Evolutionary conservation across 1,140 invertebrate genomes (phyloP).

Genomic region (Eufriesea mexicana): DNA sequence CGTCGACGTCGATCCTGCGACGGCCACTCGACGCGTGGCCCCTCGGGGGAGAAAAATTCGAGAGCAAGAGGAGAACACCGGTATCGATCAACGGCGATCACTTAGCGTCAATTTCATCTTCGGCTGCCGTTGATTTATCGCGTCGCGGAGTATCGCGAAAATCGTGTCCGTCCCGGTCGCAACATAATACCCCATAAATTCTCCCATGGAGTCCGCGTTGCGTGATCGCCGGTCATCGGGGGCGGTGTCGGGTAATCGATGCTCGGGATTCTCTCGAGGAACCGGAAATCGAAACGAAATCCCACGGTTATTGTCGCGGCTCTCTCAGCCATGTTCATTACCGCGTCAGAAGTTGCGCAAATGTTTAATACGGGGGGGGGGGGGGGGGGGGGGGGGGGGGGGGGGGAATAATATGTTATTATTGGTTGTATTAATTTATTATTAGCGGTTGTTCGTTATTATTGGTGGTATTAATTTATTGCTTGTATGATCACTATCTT

Average conservation of each 20-base stretch:
- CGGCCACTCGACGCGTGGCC: background rate
- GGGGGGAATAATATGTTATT: too few species aligned
- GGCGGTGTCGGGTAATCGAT: conserved; percentile 17
- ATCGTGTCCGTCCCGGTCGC: conserved; percentile 15
- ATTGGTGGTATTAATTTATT: too few species aligned
- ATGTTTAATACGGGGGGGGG: too few species aligned
- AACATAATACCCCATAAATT: conserved; percentile 52
- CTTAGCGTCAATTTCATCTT: conserved; percentile 50
- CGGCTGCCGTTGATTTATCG: conserved; percentile 40
- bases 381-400: too few species aligned
- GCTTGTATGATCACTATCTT: too few species aligned
- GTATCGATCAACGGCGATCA: conserved; percentile 53
- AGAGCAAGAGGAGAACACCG: conserved; percentile 28
- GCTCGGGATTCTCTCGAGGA: background rate
- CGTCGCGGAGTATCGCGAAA: conserved; percentile 27
- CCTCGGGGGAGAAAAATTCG: conserved; percentile 14
- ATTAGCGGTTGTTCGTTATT: too few species aligned
- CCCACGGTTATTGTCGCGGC: background rate
- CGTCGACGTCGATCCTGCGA: conserved; percentile 21
- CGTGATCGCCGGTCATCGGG: conserved; percentile 36
- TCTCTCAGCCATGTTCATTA: too few species aligned
- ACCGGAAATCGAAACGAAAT: background rate
- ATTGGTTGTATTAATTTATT: too few species aligned
- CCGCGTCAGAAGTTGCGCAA: too few species aligned
- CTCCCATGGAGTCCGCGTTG: background rate